Conservation (phyloP, 2,113 vertebrate genomes). For the Antechinus stuartii region DNA sequence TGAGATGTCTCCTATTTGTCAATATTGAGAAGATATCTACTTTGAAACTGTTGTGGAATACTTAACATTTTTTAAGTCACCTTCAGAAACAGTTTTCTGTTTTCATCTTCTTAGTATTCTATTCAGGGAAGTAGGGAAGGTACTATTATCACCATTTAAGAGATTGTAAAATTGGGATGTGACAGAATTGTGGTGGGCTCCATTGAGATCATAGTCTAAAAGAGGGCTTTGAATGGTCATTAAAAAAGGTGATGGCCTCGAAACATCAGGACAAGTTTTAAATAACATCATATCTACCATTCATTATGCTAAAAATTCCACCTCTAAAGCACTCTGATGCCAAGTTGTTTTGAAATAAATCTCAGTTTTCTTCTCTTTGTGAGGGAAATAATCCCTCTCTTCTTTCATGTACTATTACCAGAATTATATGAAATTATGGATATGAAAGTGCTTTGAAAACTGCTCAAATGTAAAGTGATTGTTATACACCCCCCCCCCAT, state of each 20-base stretch:
- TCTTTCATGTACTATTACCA: not conserved
- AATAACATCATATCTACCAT: not conserved
- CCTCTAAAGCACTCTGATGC: not conserved
- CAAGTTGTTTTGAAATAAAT: not conserved
- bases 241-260: not conserved
- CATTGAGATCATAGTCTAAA: not conserved
- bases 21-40: not conserved
- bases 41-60: not conserved
- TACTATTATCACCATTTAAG: not conserved
- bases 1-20: not conserved
- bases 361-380: not conserved
- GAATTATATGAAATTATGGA: not conserved
- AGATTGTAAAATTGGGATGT: not conserved
- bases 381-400: not conserved
- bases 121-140: not conserved
- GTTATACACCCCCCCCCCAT: not conserved
- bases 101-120: not conserved
- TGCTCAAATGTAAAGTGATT: not conserved
- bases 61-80: not conserved
- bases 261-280: not conserved
- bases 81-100: not conserved
- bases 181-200: not conserved
- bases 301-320: not conserved
- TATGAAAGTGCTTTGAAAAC: not conserved
- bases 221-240: not conserved